These are phyloP conservation scores for Achatina immaculata DNA, from an alignment of 1,140 invertebrate species.

Conservation along the genomic window DNA sequence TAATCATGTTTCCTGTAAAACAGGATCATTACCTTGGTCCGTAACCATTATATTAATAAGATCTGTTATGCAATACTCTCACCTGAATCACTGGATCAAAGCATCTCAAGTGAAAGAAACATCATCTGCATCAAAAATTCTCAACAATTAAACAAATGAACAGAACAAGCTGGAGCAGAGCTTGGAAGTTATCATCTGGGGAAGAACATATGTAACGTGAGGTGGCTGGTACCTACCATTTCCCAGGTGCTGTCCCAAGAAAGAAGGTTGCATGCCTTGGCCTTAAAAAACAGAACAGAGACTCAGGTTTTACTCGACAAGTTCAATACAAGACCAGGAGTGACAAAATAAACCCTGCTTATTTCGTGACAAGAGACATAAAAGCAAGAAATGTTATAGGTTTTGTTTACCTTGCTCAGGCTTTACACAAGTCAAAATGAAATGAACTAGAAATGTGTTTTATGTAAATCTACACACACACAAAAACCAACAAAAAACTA, in stretches of 20 bases:
- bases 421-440: conserved; percentile 5
- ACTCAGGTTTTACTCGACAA: conserved; percentile 17
- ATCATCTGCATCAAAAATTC: too few species aligned
- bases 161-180: too few species aligned
- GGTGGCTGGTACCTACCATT: conserved; percentile 23
- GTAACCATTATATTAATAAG: too few species aligned
- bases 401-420: neutral
- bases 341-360: neutral
- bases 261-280: conserved; percentile 42
- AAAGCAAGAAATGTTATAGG: neutral
- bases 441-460: neutral
- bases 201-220: neutral
- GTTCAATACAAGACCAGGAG: neutral
- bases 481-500: too few species aligned
- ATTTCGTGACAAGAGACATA: neutral
- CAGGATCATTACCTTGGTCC: too few species aligned
- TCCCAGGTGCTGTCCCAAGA: conserved; percentile 28
- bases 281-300: conserved; percentile 34
- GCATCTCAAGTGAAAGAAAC: too few species aligned
- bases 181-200: too few species aligned
- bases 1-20: too few species aligned
- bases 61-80: too few species aligned
- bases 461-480: too few species aligned
- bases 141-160: too few species aligned
- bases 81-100: too few species aligned